Percentiles rank a stretch among this genome's conserved stretches.
Evolutionary conservation across 2,888 invertebrate species (phyloP).

Genomic region (Salticus scenicus): DNA sequence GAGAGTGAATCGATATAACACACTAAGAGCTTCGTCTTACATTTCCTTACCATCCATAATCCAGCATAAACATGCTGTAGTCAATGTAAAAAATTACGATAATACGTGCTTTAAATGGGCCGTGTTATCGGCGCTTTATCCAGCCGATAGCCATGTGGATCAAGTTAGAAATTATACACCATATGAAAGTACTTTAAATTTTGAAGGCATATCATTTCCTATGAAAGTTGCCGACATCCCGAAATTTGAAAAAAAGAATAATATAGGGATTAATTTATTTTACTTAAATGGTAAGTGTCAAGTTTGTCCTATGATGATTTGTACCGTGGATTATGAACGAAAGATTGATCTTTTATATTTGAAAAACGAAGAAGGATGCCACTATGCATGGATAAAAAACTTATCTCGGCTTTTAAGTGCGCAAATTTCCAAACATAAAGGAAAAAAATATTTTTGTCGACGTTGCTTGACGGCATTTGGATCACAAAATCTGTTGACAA

Average conservation of each 20-base stretch:
- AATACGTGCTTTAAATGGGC: background rate
- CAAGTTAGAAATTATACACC: background rate
- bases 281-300: background rate
- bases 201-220: background rate
- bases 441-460: no score
- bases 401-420: no score
- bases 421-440: no score
- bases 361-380: no score
- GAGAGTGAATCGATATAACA: background rate
- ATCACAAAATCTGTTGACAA: no score
- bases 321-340: no score
- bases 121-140: background rate
- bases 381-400: no score
- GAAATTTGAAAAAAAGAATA: background rate
- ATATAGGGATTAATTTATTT: background rate
- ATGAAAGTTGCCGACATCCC: background rate
- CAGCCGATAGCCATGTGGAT: background rate
- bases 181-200: background rate
- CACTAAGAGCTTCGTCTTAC: background rate
- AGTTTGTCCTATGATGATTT: background rate
- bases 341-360: background rate
- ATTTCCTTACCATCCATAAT: background rate
- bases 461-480: no score
- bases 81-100: background rate
- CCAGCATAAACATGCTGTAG: background rate